These are phyloP conservation scores for Noturus placidus DNA, from an alignment of 2,113 vertebrate genomes.

Conservation along the genomic window DNA sequence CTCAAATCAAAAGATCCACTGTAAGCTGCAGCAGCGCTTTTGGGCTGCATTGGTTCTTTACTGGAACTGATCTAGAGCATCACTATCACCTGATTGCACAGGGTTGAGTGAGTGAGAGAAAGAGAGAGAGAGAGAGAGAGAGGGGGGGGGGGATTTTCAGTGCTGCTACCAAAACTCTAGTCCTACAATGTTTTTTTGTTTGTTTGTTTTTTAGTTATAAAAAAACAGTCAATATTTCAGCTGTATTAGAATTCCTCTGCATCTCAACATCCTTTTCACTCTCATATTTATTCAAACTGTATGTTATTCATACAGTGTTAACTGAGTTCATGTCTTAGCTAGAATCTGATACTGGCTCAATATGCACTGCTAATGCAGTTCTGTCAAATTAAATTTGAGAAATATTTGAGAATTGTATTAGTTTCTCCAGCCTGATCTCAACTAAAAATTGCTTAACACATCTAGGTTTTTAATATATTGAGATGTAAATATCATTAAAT, in stretches of 20 bases:
- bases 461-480: no score
- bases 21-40: conserved; percentile 18
- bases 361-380: neutral
- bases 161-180: neutral
- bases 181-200: neutral
- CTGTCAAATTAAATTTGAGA: neutral
- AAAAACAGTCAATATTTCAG: neutral
- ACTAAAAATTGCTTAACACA: no score
- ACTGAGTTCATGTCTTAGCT: neutral
- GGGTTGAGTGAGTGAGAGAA: neutral
- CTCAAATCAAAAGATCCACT: conserved; percentile 16
- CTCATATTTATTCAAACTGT: neutral
- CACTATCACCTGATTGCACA: neutral
- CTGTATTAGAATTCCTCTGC: neutral
- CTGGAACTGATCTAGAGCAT: conserved; percentile 24
- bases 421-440: neutral
- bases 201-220: neutral
- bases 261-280: neutral
- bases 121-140: conserved; percentile 1
- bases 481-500: no score
- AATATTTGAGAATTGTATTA: neutral
- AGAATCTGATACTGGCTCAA: neutral
- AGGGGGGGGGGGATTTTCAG: neutral
- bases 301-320: neutral
- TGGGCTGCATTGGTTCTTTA: neutral